Evolutionary conservation across 2,888 invertebrate genomes (phyloP), one percentile per base, ranked within the genome.

Genomic region (Laspeyria flexula): DNA sequence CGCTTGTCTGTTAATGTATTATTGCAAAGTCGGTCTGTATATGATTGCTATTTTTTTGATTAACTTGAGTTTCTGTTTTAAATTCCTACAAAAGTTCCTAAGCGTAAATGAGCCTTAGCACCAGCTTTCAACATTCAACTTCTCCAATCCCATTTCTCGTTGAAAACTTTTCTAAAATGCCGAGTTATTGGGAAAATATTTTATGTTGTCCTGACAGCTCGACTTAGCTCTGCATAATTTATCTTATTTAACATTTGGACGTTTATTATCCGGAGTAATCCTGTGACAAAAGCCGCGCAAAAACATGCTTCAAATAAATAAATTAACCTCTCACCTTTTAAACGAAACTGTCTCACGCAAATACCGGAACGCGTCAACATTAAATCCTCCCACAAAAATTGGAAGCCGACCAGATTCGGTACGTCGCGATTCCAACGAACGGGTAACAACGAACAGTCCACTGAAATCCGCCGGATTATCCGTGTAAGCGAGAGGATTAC

Each of bases 401-500:
- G 47, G n/a, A 54, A 67, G 39, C 63, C 60, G 31, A 31, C 60
- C 60, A 56, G 58, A 55, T 60, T 60, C 40, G n/a, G 53, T 37
- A 60, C 43, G 35, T 45, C 45, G 27, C 38, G 41, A 35, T 43
- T 40, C 46, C 18, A 40, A 9, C 37, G 40, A 50, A 52, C 37
- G 52, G 50, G 53, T 48, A 61, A 34, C 47, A 44, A 37, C 30
- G 58, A 35, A 39, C 35, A 48, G 62, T 62, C 62, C 66, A 65
- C 58, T 61, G 43, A 33, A 63, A 66, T 59, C 66, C 49, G 16
- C 12, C 38, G 63, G 71, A 65, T 73, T 73, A 73, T 69, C 59
- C 55, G 43, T 61, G 66, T 73, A 73, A 69, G 60, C 71, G 56
- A 48, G 21, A 21, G 66, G 69, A 63, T 72, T 73, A 71, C 35